Percentiles rank a stretch among this genome's conserved stretches.
These are phyloP conservation scores for Pecten maximus DNA, from an alignment of 2,888 invertebrate species.

Conservation along the genomic window DNA sequence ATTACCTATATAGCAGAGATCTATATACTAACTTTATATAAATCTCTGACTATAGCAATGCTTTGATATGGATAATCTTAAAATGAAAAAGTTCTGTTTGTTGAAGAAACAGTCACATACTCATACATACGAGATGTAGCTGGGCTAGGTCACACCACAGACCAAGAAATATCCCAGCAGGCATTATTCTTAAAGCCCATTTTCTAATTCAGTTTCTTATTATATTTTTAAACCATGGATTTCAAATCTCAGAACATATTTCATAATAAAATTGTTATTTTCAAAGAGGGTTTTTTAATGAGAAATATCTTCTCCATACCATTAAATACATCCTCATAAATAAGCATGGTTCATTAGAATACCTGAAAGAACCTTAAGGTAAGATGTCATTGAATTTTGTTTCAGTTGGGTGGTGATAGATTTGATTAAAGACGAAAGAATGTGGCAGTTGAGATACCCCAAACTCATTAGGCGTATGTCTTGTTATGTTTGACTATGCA, in stretches of 20 bases:
- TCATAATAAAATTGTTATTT: neutral
- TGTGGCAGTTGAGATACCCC: neutral
- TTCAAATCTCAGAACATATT: neutral
- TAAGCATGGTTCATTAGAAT: neutral
- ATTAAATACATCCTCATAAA: neutral
- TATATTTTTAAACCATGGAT: neutral
- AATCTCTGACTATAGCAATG: too few relatives aligned
- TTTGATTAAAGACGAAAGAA: slow-evolving; percentile 25
- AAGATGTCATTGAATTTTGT: neutral
- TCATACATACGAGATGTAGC: neutral
- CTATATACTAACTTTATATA: too few relatives aligned
- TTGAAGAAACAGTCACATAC: too few relatives aligned
- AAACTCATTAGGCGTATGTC: neutral
- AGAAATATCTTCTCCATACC: neutral
- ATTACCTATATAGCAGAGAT: too few relatives aligned
- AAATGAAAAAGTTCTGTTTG: too few relatives aligned
- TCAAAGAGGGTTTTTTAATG: neutral
- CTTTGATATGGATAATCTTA: too few relatives aligned
- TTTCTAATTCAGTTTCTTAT: neutral
- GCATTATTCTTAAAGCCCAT: neutral
- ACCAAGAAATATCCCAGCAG: neutral
- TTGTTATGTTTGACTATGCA: neutral
- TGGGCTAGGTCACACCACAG: neutral
- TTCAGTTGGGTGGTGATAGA: slow-evolving; percentile 15
- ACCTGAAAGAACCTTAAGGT: neutral